Evolutionary conservation across 2,888 invertebrate species (phyloP), one percentile per base, ranked within the genome.

Genomic region (Pyrocoelia pectoralis): DNA sequence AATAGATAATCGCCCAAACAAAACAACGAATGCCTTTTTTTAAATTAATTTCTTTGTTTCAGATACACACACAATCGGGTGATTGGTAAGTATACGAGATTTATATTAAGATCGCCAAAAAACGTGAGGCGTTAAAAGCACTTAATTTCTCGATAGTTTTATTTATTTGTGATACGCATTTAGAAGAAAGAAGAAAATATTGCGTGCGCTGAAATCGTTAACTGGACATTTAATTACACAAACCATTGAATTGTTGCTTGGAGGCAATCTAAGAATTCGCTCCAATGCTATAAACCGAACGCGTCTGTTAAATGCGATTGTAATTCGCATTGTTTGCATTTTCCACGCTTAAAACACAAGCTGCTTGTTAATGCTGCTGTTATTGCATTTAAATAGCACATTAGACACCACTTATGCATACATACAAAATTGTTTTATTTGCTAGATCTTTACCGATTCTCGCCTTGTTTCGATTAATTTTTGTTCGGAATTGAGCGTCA

Each of bases 321-420:
- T 70, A 70, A 71, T 72, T 71, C 70, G 69, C 71, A 72, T 72
- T 72, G 72, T 72, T 72, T 72, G 70, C 72, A 72, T 72, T 72
- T 72, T 68, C 69, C 67, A 54, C 68, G 64, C 63, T 62, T 67
- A 61, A 61, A 63, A 61, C 59, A 57, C 57, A 57, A 52, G 58
- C 60, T 65, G 68, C 70, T 70, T 70, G 70, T 70, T 70, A 69
- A 65, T 68, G 66, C 61, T 55, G 67, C 66, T 70, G 69, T 69
- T 70, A 70, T 70, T 71, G 71, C 71, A 69, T 67, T 71, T 69
- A 72, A 72, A 71, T 68, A 67, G 71, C 63, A 62, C 70, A 68
- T 68, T 71, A 72, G 70, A 72, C 70, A 70, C 65, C 69, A 67
- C 57, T 56, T 57, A 65, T 56, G 59, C 50, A 53, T 56, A 59